phyloP scores from a whole-genome alignment of 2,113 vertebrate species.

The Fregata magnificens region DNA sequence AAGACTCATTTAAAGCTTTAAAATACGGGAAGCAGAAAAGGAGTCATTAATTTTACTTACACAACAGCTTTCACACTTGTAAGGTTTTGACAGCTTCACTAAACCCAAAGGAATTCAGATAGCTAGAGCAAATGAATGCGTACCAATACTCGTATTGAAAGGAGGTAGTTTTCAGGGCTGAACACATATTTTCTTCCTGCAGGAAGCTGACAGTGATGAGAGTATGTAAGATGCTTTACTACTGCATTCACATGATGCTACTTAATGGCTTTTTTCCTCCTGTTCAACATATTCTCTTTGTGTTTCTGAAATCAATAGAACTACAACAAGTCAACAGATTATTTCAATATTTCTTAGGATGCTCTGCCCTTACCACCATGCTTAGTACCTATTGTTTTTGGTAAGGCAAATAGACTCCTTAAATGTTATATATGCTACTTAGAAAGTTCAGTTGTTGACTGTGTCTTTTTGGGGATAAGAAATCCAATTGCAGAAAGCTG shows the following conservation, averaged over 20 bases:
- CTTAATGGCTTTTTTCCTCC: neutral
- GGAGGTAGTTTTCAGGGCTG: neutral
- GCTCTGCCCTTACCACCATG: neutral
- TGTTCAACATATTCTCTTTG: constrained; percentile 49
- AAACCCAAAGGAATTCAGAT: constrained; percentile 56
- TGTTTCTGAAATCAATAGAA: constrained; percentile 49
- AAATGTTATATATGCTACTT: neutral
- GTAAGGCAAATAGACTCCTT: neutral
- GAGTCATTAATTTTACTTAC: constrained; percentile 67
- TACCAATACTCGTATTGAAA: neutral
- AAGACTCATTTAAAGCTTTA: constrained; percentile 45
- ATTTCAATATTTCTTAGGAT: constrained; percentile 44
- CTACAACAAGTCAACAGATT: neutral
- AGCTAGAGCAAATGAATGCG: neutral
- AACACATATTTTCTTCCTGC: constrained; percentile 33
- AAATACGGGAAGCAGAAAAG: constrained; percentile 51
- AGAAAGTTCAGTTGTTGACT: neutral
- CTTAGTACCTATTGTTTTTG: neutral
- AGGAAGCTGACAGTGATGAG: constrained; percentile 6
- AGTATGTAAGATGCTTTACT: constrained; percentile 23
- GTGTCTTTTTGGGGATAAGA: neutral
- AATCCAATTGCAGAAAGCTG: neutral
- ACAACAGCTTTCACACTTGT: constrained; percentile 36
- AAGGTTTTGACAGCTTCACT: constrained; percentile 60
- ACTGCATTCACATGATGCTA: neutral